A percentile compares a stretch with the other conserved stretches of the same genome.
These are phyloP conservation scores for Punctoribates punctum DNA, from an alignment of 2,888 invertebrate genomes.

Conservation along the genomic window DNA sequence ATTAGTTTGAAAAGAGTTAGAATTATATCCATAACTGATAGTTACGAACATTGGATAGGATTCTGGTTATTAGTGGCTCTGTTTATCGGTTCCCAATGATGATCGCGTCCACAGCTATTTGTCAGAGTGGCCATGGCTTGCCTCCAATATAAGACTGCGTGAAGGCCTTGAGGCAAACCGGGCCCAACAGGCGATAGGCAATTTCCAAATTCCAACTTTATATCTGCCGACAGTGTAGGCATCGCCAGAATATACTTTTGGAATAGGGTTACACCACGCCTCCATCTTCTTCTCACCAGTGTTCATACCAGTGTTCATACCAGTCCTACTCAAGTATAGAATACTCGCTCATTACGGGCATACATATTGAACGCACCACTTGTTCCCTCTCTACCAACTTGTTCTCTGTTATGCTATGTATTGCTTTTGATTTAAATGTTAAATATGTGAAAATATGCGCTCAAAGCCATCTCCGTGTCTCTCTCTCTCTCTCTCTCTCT, in stretches of 20 bases:
- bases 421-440: constrained; percentile 30
- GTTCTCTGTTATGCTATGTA: neutral
- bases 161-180: constrained; percentile 29
- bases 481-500: constrained; percentile 22
- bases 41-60: neutral
- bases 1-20: neutral
- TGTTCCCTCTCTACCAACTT: neutral
- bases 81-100: neutral
- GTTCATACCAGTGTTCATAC: neutral
- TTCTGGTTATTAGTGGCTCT: neutral
- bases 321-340: neutral
- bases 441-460: constrained; percentile 10
- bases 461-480: neutral
- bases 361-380: constrained; percentile 28
- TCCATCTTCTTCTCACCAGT: neutral
- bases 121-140: constrained; percentile 17
- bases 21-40: neutral
- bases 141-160: constrained; percentile 14
- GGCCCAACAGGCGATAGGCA: neutral
- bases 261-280: constrained; percentile 38
- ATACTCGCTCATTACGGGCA: neutral
- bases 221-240: constrained; percentile 36
- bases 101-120: constrained; percentile 32
- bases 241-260: constrained; percentile 23
- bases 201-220: constrained; percentile 36